Conservation (phyloP, 2,797 vertebrate genomes). For the Xenopus petersii region DNA sequence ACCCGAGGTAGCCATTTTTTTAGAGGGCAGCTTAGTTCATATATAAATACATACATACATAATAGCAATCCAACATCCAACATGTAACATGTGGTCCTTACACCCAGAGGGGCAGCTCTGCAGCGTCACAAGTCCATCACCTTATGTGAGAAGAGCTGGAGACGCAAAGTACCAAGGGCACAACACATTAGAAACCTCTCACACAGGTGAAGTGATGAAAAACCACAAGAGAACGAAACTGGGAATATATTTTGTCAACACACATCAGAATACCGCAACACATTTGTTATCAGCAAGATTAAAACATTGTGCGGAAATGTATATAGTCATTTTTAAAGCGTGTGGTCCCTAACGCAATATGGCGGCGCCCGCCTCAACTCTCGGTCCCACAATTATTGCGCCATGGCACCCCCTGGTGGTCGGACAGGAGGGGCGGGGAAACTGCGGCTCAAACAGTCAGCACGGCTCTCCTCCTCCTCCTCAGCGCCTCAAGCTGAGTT, state of each 20-base stretch:
- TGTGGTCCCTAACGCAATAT: conserved; percentile 6
- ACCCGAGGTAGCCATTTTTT: background rate
- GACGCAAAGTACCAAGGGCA: too few relatives aligned
- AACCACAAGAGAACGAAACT: too few relatives aligned
- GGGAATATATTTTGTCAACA: too few relatives aligned
- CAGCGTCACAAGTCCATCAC: too few relatives aligned
- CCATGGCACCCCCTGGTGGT: conserved; percentile 56
- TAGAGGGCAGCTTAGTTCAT: background rate
- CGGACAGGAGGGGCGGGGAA: conserved; percentile 51
- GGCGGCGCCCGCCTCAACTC: background rate
- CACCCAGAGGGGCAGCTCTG: background rate
- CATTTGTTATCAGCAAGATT: too few relatives aligned
- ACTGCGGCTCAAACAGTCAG: conserved; percentile 41
- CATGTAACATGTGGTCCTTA: too few relatives aligned
- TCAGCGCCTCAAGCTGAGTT: background rate
- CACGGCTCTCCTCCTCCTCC: conserved; percentile 10
- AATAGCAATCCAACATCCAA: too few relatives aligned
- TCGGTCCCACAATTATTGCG: background rate
- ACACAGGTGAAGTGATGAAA: too few relatives aligned
- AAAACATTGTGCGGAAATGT: too few relatives aligned
- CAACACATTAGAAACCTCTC: too few relatives aligned
- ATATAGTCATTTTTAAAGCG: background rate
- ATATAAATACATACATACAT: too few relatives aligned
- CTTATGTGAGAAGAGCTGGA: background rate
- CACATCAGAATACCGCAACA: too few relatives aligned